Percentiles rank a stretch among this genome's conserved stretches.
These are phyloP conservation scores for Xiphophorus couchianus DNA, from an alignment of 2,113 vertebrate genomes.

Conservation along the genomic window DNA sequence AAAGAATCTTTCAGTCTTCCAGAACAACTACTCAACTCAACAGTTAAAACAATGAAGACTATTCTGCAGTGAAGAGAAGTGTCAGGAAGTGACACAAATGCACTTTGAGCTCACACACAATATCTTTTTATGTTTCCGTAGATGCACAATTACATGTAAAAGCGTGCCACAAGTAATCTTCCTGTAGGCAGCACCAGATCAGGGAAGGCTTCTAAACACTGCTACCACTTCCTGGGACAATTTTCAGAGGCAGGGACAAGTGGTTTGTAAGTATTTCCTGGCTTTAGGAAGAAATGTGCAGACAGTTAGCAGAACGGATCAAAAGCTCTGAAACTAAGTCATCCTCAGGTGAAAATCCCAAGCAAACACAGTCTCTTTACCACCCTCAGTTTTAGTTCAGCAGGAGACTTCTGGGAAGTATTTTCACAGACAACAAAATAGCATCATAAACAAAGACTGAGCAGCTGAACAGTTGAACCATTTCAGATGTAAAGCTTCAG, in stretches of 20 bases:
- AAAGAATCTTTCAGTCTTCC: constrained; percentile 8
- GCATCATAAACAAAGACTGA: background rate
- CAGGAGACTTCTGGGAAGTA: constrained; percentile 42
- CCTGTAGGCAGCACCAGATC: constrained; percentile 6
- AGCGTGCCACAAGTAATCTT: constrained; percentile 35
- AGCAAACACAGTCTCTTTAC: constrained; percentile 1
- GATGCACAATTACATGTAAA: constrained; percentile 26
- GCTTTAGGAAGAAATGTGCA: constrained; percentile 19
- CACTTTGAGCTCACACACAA: constrained; percentile 22
- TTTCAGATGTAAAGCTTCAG: background rate
- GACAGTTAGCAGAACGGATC: constrained; percentile 11
- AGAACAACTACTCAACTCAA: constrained; percentile 33
- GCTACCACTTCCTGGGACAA: constrained; percentile 41
- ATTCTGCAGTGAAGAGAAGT: constrained; percentile 34
- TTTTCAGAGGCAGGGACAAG: background rate
- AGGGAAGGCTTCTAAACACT: constrained; percentile 8
- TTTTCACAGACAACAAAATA: constrained; percentile 5
- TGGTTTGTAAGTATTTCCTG: constrained; percentile 49
- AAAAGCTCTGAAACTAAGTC: constrained; percentile 28
- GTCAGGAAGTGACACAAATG: background rate
- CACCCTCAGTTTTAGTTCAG: constrained; percentile 25
- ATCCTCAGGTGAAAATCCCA: constrained; percentile 17
- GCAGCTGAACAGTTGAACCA: background rate
- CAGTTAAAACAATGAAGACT: constrained; percentile 36
- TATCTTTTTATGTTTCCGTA: constrained; percentile 38